Base-by-base conservation (phyloP, 2,888 invertebrate genomes). In the Dryomyza anilis region DNA sequence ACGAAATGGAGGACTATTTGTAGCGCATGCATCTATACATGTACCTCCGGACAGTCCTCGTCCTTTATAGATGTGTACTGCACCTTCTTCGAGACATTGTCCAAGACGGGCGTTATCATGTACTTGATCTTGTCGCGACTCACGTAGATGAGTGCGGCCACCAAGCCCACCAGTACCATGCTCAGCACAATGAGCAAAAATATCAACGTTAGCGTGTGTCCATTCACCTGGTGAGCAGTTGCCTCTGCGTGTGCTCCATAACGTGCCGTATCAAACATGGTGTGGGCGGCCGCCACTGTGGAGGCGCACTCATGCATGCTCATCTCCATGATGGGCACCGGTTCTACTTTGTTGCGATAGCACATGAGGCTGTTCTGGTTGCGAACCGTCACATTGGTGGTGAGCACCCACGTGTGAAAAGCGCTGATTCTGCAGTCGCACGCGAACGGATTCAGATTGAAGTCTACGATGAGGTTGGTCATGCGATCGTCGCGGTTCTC, bases 11-110 rank as follows among this genome's bases (percentile, higher is more conserved):
- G 7, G 7, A 12, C 33, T 6, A 12, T n/a, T n/a, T 6, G 4
- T 12, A 7, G 23, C 23, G 23, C 21, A 1, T 23, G 16, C 10
- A 14, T 14, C 75, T 79, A 83, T 67, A 83, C 83, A 70, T 83
- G 82, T 53, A 84, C 84, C 69, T 84, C 84, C 58, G 83, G 81
- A 70, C 81, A 85, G 65, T 88, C 88, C 69, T 85, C 86, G 71
- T 87, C 87, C 65, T 86, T 86, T 71, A 91, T 91, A 8, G 89
- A 89, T 1, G 90, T 90, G 73, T 91, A 91, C 69, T 90, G 89
- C 39, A 91, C 91, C 77, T 90, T 89, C 76, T 89, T 86, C 39
- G 88, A 86, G 43, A 90, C 87, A 62, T 87, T 86, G 70, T 89
- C 88, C 53, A 90, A 84, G 30, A 90, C 84, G 1, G 90, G 89